phyloP scores from a whole-genome alignment of 2,888 invertebrate species.

The Tanaodytes sp. region DNA sequence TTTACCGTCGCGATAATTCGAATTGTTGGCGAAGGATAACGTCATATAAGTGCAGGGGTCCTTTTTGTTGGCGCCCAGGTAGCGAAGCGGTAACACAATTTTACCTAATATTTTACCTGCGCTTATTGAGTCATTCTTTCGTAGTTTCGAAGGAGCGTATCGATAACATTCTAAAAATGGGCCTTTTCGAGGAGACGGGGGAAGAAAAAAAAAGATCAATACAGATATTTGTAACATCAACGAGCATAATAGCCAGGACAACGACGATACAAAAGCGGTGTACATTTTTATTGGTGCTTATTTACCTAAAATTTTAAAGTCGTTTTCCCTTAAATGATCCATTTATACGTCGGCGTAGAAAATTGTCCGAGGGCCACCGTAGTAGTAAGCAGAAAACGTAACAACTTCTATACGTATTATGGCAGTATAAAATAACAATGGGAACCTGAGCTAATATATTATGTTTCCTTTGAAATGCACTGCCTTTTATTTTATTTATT shows the following conservation, averaged over 20 bases:
- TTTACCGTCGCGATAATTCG: no score
- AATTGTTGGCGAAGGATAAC: no score
- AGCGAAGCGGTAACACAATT: neutral
- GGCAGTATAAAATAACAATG: no score
- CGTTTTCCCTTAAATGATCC: conserved; percentile 23
- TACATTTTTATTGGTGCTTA: conserved; percentile 6
- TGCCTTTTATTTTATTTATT: no score
- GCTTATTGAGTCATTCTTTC: conserved; percentile 26
- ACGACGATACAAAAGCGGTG: conserved; percentile 2
- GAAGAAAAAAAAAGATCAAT: conserved; percentile 11
- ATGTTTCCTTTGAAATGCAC: no score
- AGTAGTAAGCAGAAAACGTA: no score
- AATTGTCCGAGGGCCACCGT: no score
- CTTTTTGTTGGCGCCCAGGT: conserved; percentile 6
- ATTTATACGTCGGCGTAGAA: no score
- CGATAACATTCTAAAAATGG: conserved; percentile 24
- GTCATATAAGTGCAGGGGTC: conserved; percentile 10
- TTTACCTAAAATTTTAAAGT: conserved; percentile 21
- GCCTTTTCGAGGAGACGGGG: no score
- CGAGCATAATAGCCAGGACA: conserved; percentile 22
- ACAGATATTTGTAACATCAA: conserved; percentile 33
- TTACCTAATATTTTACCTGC: conserved; percentile 13
- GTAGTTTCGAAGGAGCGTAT: conserved; percentile 24
- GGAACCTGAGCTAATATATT: no score
- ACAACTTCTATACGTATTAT: no score